These are phyloP conservation scores for Electrophaes corylata DNA, from an alignment of 2,888 invertebrate species.

Conservation along the genomic window DNA sequence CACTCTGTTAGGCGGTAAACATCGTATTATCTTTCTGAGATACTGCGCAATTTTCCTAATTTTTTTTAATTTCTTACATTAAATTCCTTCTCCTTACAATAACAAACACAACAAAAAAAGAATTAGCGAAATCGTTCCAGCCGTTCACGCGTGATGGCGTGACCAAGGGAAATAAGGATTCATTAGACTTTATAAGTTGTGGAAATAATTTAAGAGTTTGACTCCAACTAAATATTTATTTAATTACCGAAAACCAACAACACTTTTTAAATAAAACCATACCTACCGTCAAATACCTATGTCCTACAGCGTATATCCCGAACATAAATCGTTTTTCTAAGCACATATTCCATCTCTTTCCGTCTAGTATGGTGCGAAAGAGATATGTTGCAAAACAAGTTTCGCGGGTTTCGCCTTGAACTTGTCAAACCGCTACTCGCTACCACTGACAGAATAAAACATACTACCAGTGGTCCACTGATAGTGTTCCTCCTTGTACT, in stretches of 20 bases:
- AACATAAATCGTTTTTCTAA: slow-evolving; percentile 36
- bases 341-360: slow-evolving; percentile 42
- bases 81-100: too few relatives aligned
- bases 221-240: not conserved
- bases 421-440: slow-evolving; percentile 55
- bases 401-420: slow-evolving; percentile 59
- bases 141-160: too few relatives aligned
- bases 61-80: too few relatives aligned
- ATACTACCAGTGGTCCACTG: slow-evolving; percentile 10
- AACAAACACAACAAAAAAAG: too few relatives aligned
- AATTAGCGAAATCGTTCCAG: too few relatives aligned
- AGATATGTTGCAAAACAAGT: slow-evolving; percentile 49
- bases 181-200: too few relatives aligned
- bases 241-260: slow-evolving; percentile 27
- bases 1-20: too few relatives aligned
- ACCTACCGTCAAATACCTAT: slow-evolving; percentile 19
- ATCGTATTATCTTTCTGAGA: too few relatives aligned
- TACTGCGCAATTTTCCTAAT: too few relatives aligned
- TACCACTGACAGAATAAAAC: slow-evolving; percentile 29
- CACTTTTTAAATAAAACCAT: slow-evolving; percentile 27
- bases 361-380: slow-evolving; percentile 35
- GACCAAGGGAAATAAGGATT: too few relatives aligned
- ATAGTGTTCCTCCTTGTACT: slow-evolving; percentile 1
- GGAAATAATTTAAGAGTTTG: not conserved
- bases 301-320: slow-evolving; percentile 24